Percentiles rank a stretch among this genome's conserved stretches.
Conservation (phyloP, 2,888 invertebrate genomes). For the Brenthis ino region DNA sequence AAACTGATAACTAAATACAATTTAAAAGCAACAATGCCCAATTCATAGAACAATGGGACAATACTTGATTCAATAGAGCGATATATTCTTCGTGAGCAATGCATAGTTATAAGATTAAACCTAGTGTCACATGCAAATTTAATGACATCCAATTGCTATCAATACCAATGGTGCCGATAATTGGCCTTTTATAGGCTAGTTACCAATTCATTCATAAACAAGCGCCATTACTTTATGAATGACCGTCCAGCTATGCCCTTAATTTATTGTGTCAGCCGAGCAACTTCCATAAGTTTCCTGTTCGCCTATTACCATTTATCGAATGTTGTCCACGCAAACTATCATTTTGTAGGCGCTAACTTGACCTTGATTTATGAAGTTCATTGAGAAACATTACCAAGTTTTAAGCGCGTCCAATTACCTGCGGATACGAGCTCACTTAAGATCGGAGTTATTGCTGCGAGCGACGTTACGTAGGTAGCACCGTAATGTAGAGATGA, state of each 20-base stretch:
- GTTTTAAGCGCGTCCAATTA: conserved; percentile 51
- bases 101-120: conserved; percentile 42
- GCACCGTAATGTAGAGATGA: conserved; percentile 46
- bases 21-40: conserved; percentile 59
- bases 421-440: conserved; percentile 39
- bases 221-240: conserved; percentile 74
- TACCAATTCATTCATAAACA: conserved; percentile 78
- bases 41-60: conserved; percentile 64
- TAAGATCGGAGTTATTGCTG: conserved; percentile 34
- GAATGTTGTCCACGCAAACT: conserved; percentile 61
- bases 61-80: conserved; percentile 63
- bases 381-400: conserved; percentile 58
- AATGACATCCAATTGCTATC: conserved; percentile 56
- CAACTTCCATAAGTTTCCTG: conserved; percentile 71
- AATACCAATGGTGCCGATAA: conserved; percentile 69
- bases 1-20: conserved; percentile 54
- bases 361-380: conserved; percentile 68
- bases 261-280: conserved; percentile 64
- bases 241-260: conserved; percentile 64
- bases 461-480: conserved; percentile 37
- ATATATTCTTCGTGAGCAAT: conserved; percentile 40
- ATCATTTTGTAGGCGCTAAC: conserved; percentile 63
- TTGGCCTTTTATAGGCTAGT: conserved; percentile 62
- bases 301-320: conserved; percentile 71
- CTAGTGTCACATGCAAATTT: conserved; percentile 64